These are phyloP conservation scores for Drosophila pseudoananassae DNA, from an alignment of 1,140 invertebrate genomes.

Conservation along the genomic window DNA sequence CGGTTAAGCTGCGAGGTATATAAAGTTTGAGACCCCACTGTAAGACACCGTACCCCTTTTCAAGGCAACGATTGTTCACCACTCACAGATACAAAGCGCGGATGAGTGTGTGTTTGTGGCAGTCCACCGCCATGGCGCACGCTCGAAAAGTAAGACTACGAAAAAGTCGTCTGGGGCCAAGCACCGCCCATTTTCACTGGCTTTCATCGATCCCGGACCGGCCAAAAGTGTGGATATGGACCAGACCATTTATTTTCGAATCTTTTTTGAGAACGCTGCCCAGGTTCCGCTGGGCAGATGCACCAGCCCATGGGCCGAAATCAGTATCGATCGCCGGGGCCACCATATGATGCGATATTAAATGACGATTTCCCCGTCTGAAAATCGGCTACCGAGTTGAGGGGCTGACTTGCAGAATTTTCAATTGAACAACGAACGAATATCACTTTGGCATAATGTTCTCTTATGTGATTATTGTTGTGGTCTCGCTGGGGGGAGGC, in stretches of 20 bases:
- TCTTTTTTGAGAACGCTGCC: conserved; percentile 30
- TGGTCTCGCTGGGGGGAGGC: conserved; percentile 18
- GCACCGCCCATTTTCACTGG: conserved; percentile 75
- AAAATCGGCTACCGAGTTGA: conserved; percentile 65
- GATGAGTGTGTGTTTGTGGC: conserved; percentile 29
- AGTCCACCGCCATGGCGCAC: conserved; percentile 66
- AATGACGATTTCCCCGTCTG: conserved; percentile 40
- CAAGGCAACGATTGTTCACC: not conserved
- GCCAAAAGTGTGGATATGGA: conserved; percentile 49
- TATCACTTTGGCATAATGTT: conserved; percentile 76
- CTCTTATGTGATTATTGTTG: conserved; percentile 62
- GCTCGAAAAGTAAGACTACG: conserved; percentile 43
- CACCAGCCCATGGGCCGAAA: conserved; percentile 30
- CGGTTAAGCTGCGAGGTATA: too few species aligned
- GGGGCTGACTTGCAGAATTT: conserved; percentile 80
- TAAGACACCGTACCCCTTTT: conserved; percentile 11
- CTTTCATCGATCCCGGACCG: conserved; percentile 72
- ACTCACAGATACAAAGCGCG: conserved; percentile 11
- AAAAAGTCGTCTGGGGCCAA: conserved; percentile 47
- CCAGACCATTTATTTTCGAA: conserved; percentile 67
- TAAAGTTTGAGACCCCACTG: conserved; percentile 1
- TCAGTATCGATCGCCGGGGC: conserved; percentile 51
- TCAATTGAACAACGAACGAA: conserved; percentile 70
- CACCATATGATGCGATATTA: conserved; percentile 1
- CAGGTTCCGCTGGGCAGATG: conserved; percentile 44